A percentile compares a stretch with the other conserved stretches of the same genome.
phyloP scores from a whole-genome alignment of 2,888 invertebrate genomes.

The Chaetoderma sp. region DNA sequence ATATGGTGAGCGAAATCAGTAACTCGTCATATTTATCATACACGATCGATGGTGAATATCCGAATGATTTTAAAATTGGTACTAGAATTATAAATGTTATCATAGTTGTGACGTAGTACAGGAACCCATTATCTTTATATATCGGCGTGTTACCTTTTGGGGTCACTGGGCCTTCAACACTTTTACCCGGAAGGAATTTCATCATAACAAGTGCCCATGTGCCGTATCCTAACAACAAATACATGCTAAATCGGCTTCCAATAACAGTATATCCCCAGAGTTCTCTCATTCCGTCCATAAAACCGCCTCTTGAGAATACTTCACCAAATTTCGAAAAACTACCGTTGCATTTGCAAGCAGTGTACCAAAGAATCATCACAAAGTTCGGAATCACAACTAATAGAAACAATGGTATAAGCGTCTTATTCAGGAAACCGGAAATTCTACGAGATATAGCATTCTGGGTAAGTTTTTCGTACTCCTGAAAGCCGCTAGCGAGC shows the following conservation, averaged over 20 bases:
- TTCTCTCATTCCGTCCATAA: slow-evolving; percentile 42
- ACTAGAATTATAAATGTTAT: slow-evolving; percentile 61
- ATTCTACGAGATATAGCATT: slow-evolving; percentile 34
- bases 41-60: slow-evolving; percentile 65
- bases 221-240: slow-evolving; percentile 55
- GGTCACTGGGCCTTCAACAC: slow-evolving; percentile 71
- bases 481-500: slow-evolving; percentile 45
- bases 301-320: slow-evolving; percentile 34
- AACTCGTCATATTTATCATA: slow-evolving; percentile 72
- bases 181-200: slow-evolving; percentile 68
- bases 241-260: slow-evolving; percentile 44
- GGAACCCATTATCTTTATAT: slow-evolving; percentile 72
- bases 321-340: slow-evolving; percentile 45
- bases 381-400: slow-evolving; percentile 54
- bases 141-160: slow-evolving; percentile 71
- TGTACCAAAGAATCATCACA: slow-evolving; percentile 58
- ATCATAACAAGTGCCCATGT: slow-evolving; percentile 70
- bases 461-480: slow-evolving; percentile 42
- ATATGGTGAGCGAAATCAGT: slow-evolving; percentile 69
- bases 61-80: slow-evolving; percentile 56
- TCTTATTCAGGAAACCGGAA: slow-evolving; percentile 41
- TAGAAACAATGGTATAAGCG: slow-evolving; percentile 53
- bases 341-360: slow-evolving; percentile 50
- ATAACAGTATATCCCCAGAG: slow-evolving; percentile 59
- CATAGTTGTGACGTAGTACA: slow-evolving; percentile 70